A percentile compares a stretch with the other conserved stretches of the same genome.
phyloP scores from a whole-genome alignment of 2,888 invertebrate genomes.

The Nineta flava region DNA sequence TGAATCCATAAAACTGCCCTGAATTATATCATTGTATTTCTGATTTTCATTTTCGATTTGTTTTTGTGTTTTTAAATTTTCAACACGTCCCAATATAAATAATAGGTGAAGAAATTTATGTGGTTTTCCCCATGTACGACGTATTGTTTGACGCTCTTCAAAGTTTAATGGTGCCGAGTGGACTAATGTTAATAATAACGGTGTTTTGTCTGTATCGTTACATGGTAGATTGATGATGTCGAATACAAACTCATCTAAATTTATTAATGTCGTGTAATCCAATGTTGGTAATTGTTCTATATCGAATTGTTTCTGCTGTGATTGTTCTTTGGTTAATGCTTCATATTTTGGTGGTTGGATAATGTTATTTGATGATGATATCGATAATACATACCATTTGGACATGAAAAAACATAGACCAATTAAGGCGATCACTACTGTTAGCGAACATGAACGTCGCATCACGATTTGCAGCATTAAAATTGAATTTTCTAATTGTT shows the following conservation, averaged over 20 bases:
- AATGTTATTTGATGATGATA: too few relatives aligned
- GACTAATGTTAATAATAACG: constrained; percentile 45
- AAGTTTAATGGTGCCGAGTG: constrained; percentile 52
- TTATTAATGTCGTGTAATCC: constrained; percentile 27
- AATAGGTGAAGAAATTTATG: constrained; percentile 37
- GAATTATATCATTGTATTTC: constrained; percentile 45
- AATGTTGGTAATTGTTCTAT: constrained; percentile 14
- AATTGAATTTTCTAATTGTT: not conserved
- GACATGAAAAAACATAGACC: constrained; percentile 1
- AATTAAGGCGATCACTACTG: not conserved
- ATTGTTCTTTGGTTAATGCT: not conserved
- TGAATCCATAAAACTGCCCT: constrained; percentile 59
- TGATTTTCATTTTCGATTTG: constrained; percentile 31
- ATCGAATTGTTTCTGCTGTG: not conserved
- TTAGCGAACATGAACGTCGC: constrained; percentile 1
- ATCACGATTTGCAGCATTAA: constrained; percentile 1
- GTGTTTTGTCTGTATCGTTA: constrained; percentile 25
- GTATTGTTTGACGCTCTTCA: constrained; percentile 46
- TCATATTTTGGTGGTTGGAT: not conserved
- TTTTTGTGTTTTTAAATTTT: constrained; percentile 18
- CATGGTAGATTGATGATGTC: constrained; percentile 39
- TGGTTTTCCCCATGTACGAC: constrained; percentile 56
- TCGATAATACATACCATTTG: not conserved
- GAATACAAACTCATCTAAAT: constrained; percentile 42
- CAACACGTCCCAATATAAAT: constrained; percentile 48